Conservation (phyloP, 2,797 vertebrate genomes). For the Leuciscus waleckii region DNA sequence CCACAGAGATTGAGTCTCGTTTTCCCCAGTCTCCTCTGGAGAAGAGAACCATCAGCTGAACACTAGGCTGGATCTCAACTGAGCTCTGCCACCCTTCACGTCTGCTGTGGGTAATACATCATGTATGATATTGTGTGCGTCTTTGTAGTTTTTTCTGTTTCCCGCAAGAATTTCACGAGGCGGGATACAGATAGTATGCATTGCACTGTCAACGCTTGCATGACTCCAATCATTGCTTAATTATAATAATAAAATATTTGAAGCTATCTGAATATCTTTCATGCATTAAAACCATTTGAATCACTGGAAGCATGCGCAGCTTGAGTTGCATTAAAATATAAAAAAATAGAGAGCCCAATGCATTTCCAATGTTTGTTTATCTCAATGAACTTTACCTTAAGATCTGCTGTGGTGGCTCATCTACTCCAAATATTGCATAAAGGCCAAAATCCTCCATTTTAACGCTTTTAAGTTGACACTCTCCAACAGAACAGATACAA, state of each 20-base stretch:
- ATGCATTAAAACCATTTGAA: not conserved
- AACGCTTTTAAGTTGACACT: not conserved
- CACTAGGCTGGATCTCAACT: constrained; percentile 68
- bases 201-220: not conserved
- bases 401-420: constrained; percentile 73
- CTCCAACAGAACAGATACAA: not conserved
- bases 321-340: not conserved
- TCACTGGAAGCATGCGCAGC: not conserved
- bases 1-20: constrained; percentile 72
- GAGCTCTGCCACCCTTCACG: constrained; percentile 62
- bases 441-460: constrained; percentile 77
- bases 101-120: constrained; percentile 56
- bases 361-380: not conserved
- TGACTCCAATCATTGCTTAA: not conserved
- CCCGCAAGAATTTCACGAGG: not conserved
- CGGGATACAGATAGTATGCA: not conserved
- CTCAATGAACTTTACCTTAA: constrained; percentile 67
- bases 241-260: not conserved
- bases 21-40: constrained; percentile 76
- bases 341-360: not conserved
- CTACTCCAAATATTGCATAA: constrained; percentile 74
- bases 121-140: not conserved
- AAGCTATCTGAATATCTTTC: not conserved
- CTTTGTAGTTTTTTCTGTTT: not conserved
- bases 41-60: constrained; percentile 80